Percentiles rank a stretch among this genome's conserved stretches.
These are phyloP conservation scores for Brachionus angularis DNA, from an alignment of 1,140 invertebrate genomes.

Conservation along the genomic window DNA sequence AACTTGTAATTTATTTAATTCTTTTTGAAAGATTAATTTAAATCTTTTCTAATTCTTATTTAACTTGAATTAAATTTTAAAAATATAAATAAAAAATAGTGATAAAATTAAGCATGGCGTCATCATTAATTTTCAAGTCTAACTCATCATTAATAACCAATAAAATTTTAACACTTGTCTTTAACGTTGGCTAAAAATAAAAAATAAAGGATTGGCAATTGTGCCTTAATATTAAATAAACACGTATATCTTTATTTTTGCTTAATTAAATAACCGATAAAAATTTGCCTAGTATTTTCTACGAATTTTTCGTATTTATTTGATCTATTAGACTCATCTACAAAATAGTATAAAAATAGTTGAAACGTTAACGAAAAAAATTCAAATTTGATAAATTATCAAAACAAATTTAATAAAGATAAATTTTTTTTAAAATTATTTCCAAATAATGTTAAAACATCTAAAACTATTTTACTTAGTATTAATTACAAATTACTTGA, in stretches of 20 bases:
- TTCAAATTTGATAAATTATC: too few species aligned
- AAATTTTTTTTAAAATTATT: neutral
- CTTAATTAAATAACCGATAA: conserved; percentile 3
- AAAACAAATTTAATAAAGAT: too few species aligned
- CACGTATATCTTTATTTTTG: too few species aligned
- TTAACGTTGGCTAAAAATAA: conserved; percentile 1
- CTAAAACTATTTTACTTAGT: conserved; percentile 2
- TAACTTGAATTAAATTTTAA: too few species aligned
- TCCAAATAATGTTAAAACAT: neutral
- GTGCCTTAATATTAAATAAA: too few species aligned
- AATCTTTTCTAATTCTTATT: too few species aligned
- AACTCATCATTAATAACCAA: neutral
- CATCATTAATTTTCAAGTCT: too few species aligned
- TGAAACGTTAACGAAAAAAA: too few species aligned
- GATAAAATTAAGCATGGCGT: neutral
- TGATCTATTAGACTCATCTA: too few species aligned
- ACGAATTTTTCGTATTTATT: too few species aligned
- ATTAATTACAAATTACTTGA: neutral
- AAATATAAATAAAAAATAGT: neutral
- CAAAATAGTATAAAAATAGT: too few species aligned
- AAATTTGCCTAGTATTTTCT: conserved; percentile 14
- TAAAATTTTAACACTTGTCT: neutral
- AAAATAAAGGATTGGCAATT: neutral
- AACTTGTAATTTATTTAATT: neutral
- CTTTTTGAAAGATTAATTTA: conserved; percentile 15